A percentile compares a stretch with the other conserved stretches of the same genome.
These are phyloP conservation scores for Allolobophora icterica DNA, from an alignment of 2,888 invertebrate genomes.

Conservation along the genomic window DNA sequence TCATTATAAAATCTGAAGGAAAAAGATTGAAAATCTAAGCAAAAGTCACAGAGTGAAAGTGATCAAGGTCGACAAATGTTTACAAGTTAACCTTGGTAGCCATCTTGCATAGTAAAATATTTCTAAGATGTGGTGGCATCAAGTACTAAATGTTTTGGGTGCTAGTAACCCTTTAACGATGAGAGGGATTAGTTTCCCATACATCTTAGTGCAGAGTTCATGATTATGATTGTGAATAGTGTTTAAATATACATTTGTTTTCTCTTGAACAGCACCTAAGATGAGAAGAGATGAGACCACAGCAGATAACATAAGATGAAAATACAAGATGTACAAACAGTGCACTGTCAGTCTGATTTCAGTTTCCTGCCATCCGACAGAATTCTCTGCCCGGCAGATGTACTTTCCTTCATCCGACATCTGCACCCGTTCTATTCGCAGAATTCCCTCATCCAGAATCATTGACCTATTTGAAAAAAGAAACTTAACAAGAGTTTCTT, in stretches of 20 bases:
- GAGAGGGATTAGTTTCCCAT: too few species aligned
- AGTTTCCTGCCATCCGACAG: constrained; percentile 29
- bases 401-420: constrained; percentile 37
- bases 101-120: background rate
- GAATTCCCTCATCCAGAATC: constrained; percentile 37
- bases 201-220: background rate
- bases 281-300: too few species aligned
- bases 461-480: background rate
- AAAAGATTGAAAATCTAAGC: too few species aligned
- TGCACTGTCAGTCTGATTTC: background rate
- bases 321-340: background rate
- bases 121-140: background rate
- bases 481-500: background rate
- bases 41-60: too few species aligned
- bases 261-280: background rate
- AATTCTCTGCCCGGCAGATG: constrained; percentile 35
- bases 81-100: too few species aligned
- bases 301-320: background rate
- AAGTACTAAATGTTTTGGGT: background rate
- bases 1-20: too few species aligned
- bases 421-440: constrained; percentile 33
- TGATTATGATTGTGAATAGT: background rate
- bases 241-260: background rate
- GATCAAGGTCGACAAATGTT: too few species aligned
- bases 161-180: too few species aligned